These are phyloP conservation scores for Trichonephila clavipes DNA, from an alignment of 1,140 invertebrate genomes.

Conservation along the genomic window DNA sequence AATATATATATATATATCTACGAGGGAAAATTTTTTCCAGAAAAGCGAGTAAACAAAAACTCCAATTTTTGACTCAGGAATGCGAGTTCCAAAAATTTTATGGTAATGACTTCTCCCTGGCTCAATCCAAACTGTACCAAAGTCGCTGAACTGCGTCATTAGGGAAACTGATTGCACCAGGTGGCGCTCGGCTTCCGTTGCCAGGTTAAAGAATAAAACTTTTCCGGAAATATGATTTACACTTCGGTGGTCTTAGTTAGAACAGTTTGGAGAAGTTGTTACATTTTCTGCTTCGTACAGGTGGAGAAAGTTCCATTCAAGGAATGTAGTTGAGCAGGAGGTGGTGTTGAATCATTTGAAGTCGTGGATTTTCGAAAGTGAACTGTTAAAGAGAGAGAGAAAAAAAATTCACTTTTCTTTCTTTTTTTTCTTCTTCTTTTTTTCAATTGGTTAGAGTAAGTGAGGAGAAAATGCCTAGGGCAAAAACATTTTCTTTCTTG, in stretches of 20 bases:
- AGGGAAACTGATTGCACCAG: slow-evolving; percentile 74
- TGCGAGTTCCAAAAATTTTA: slow-evolving; percentile 71
- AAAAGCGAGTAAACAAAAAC: slow-evolving; percentile 70
- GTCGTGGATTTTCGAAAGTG: background rate
- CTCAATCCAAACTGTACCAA: slow-evolving; percentile 34
- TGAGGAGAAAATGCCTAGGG: background rate
- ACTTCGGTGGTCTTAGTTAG: slow-evolving; percentile 66
- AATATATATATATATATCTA: slow-evolving; percentile 47
- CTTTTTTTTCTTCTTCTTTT: background rate
- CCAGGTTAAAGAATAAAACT: slow-evolving; percentile 74
- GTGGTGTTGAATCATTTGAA: background rate
- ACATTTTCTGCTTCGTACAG: slow-evolving; percentile 37
- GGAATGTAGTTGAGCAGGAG: background rate
- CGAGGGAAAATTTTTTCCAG: slow-evolving; percentile 20
- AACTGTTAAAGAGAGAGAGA: slow-evolving; percentile 1
- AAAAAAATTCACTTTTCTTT: background rate
- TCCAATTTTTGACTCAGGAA: slow-evolving; percentile 60
- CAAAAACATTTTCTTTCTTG: background rate
- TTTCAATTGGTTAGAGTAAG: background rate
- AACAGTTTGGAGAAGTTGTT: slow-evolving; percentile 59
- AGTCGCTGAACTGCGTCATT: slow-evolving; percentile 73
- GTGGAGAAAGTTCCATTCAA: slow-evolving; percentile 18
- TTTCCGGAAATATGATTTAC: slow-evolving; percentile 75
- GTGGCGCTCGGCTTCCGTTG: slow-evolving; percentile 67
- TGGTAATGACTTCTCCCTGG: slow-evolving; percentile 67